Conservation (phyloP, 1,140 invertebrate species). For the Trichonephila clavata region DNA sequence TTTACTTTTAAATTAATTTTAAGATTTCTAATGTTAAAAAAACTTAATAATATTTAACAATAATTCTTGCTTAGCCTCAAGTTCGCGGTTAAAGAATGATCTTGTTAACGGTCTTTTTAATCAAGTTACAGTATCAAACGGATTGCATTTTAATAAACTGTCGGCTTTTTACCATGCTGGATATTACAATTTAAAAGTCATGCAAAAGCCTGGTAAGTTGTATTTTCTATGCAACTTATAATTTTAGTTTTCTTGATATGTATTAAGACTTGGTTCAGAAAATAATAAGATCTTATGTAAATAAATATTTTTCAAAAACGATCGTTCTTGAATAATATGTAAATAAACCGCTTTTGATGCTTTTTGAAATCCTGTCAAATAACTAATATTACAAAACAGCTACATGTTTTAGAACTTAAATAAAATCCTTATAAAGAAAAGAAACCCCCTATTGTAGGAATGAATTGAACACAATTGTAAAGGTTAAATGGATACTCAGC, state of each 20-base stretch:
- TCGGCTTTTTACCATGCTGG: constrained; percentile 32
- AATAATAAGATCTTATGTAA: background rate
- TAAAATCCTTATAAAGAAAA: background rate
- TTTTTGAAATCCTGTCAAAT: background rate
- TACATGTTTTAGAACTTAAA: background rate
- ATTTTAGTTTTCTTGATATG: background rate
- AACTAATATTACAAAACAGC: background rate
- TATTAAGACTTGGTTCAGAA: too few relatives aligned
- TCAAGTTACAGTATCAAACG: constrained; percentile 32
- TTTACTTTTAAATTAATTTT: too few relatives aligned
- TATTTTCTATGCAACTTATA: background rate
- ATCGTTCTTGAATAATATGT: background rate
- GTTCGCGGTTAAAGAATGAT: background rate
- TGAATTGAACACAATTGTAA: background rate
- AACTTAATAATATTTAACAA: too few relatives aligned
- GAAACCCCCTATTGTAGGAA: background rate
- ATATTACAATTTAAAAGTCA: constrained; percentile 17
- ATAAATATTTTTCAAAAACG: background rate
- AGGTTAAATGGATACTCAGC: background rate
- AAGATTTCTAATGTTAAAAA: too few relatives aligned
- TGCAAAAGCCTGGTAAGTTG: constrained; percentile 16
- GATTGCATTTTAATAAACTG: background rate
- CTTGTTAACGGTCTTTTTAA: background rate
- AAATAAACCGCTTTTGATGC: background rate
- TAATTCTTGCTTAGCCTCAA: background rate